Conservation (phyloP, 1,140 invertebrate species). For the Nasonia giraulti region DNA sequence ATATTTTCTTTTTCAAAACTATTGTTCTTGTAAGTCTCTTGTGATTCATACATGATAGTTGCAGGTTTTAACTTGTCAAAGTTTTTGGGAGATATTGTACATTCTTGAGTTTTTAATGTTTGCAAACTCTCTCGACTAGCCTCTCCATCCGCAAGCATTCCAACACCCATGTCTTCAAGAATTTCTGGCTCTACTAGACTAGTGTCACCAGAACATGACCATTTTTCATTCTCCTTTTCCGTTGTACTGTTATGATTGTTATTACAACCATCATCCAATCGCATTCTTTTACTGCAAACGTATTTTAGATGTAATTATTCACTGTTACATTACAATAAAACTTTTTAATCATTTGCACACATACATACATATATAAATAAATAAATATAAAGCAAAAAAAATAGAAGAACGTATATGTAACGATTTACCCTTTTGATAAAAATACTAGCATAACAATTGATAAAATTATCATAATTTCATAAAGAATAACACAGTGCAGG, state of each 20-base stretch:
- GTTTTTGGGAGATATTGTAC: conserved; percentile 58
- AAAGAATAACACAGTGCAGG: background rate
- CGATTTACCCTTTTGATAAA: too few relatives aligned
- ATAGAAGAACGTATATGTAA: too few relatives aligned
- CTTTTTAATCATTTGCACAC: too few relatives aligned
- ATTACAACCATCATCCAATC: conserved; percentile 67
- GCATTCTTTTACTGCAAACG: conserved; percentile 66
- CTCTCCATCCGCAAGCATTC: conserved; percentile 70
- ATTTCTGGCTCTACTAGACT: conserved; percentile 71
- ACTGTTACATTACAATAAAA: too few relatives aligned
- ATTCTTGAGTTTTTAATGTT: conserved; percentile 62
- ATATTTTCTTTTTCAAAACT: conserved; percentile 59
- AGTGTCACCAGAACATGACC: conserved; percentile 66
- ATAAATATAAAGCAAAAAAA: too few relatives aligned
- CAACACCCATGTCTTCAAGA: conserved; percentile 72
- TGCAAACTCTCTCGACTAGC: conserved; percentile 61
- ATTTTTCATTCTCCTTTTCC: conserved; percentile 58
- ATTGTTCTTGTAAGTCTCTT: conserved; percentile 59
- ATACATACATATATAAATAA: too few relatives aligned
- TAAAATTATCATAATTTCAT: background rate
- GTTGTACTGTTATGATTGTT: conserved; percentile 64
- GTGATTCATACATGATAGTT: conserved; percentile 52
- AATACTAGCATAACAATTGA: background rate
- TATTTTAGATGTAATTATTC: too few relatives aligned
- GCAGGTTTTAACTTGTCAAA: conserved; percentile 49